Conservation (phyloP, 2,113 vertebrate species). For the Brevimyrus niger region DNA sequence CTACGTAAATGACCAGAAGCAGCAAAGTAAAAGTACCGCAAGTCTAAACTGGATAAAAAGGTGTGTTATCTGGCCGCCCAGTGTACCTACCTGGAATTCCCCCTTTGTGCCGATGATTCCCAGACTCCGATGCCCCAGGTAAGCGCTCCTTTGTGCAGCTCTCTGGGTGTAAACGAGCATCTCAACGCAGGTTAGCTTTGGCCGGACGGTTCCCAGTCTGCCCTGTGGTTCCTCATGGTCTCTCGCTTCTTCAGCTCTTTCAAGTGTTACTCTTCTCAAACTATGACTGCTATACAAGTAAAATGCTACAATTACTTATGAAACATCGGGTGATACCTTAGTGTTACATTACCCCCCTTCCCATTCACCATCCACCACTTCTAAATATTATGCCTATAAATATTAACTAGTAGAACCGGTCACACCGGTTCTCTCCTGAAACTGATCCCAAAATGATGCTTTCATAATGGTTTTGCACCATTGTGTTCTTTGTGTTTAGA, state of each 20-base stretch:
- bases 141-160: neutral
- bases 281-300: neutral
- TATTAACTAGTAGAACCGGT: neutral
- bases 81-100: neutral
- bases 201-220: neutral
- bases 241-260: neutral
- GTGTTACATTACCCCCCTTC: neutral
- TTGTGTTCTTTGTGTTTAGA: neutral
- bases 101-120: neutral
- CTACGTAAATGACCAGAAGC: neutral
- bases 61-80: neutral
- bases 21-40: neutral
- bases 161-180: neutral
- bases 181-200: neutral
- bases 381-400: neutral
- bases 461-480: neutral
- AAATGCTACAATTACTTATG: neutral
- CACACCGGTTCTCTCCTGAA: neutral
- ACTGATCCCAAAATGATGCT: neutral
- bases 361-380: neutral
- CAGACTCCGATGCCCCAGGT: neutral
- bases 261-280: neutral
- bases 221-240: neutral
- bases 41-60: neutral
- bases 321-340: neutral